phyloP scores from a whole-genome alignment of 37 sponge, comb jelly and placozoan species.

The Spongia lamella region DNA sequence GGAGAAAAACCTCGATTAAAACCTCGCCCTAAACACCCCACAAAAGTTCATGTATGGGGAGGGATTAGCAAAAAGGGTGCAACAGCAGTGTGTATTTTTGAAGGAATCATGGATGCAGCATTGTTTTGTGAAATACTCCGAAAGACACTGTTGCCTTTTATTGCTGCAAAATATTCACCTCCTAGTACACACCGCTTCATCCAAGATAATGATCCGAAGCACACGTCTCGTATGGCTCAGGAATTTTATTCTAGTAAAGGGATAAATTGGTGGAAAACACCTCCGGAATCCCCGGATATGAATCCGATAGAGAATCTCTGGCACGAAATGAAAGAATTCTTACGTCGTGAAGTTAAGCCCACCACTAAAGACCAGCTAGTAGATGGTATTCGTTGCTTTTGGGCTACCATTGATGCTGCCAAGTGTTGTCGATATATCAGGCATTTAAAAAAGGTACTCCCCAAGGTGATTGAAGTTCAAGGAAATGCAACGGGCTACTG shows the following conservation, averaged over 20 bases:
- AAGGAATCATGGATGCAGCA: constrained; percentile 35
- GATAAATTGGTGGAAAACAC: constrained; percentile 37
- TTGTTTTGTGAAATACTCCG: constrained; percentile 10
- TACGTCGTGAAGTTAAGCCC: constrained; percentile 34
- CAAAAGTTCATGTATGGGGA: constrained; percentile 45
- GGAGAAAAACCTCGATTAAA: too few species aligned
- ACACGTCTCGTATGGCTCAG: constrained; percentile 27
- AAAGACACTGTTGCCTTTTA: constrained; percentile 14
- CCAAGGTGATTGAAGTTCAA: constrained; percentile 15
- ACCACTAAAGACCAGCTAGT: constrained; percentile 22
- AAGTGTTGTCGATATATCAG: constrained; percentile 28
- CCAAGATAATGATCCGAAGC: constrained; percentile 37
- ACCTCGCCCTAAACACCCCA: constrained; percentile 16
- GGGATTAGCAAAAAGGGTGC: constrained; percentile 32
- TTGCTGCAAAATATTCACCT: neutral
- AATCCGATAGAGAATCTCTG: constrained; percentile 47
- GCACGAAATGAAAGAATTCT: constrained; percentile 30
- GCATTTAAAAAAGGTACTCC: constrained; percentile 36
- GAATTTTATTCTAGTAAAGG: constrained; percentile 5
- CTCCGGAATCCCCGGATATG: constrained; percentile 26
- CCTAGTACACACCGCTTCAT: constrained; percentile 21
- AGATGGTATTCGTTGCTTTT: constrained; percentile 12
- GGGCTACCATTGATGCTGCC: constrained; percentile 2
- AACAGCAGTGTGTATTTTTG: constrained; percentile 44
- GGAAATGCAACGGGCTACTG: constrained; percentile 44